phyloP scores from a whole-genome alignment of 2,888 invertebrate genomes.

The Parnassius smintheus region DNA sequence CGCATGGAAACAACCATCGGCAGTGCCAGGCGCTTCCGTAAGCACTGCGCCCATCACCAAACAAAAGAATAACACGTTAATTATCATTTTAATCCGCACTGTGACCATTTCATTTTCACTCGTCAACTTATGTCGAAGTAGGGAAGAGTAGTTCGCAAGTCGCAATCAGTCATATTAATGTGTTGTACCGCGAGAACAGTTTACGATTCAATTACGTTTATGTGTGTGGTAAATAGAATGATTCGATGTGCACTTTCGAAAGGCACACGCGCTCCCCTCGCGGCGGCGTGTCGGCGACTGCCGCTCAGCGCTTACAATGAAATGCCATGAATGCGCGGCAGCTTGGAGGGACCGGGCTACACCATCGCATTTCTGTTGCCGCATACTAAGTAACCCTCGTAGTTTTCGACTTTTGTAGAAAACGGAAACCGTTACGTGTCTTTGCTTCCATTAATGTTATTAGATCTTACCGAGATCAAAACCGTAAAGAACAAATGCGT shows the following conservation, averaged over 20 bases:
- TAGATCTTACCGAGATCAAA: slow-evolving; percentile 35
- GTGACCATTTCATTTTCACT: slow-evolving; percentile 77
- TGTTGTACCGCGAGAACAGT: slow-evolving; percentile 49
- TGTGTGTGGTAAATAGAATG: slow-evolving; percentile 57
- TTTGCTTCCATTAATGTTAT: slow-evolving; percentile 60
- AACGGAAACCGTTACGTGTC: slow-evolving; percentile 75
- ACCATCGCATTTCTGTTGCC: slow-evolving; percentile 65
- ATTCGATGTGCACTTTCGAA: slow-evolving; percentile 37
- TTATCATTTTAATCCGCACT: slow-evolving; percentile 77
- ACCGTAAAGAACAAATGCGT: slow-evolving; percentile 22
- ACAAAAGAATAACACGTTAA: slow-evolving; percentile 77
- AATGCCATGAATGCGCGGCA: slow-evolving; percentile 72
- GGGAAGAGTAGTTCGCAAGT: slow-evolving; percentile 53
- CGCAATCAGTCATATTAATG: slow-evolving; percentile 64
- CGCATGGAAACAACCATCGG: slow-evolving; percentile 71
- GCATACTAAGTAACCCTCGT: slow-evolving; percentile 73
- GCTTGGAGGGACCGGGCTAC: slow-evolving; percentile 42
- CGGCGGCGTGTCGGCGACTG: slow-evolving; percentile 73
- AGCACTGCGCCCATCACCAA: slow-evolving; percentile 79
- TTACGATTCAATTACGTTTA: slow-evolving; percentile 57
- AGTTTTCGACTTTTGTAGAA: slow-evolving; percentile 64
- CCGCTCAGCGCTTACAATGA: slow-evolving; percentile 57
- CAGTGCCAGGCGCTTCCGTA: slow-evolving; percentile 73
- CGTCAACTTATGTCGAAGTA: slow-evolving; percentile 62
- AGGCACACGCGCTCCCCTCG: slow-evolving; percentile 64